Evolutionary conservation across 2,888 invertebrate species (phyloP), one percentile per base, ranked within the genome.

Genomic region (Microdon myrmicae): DNA sequence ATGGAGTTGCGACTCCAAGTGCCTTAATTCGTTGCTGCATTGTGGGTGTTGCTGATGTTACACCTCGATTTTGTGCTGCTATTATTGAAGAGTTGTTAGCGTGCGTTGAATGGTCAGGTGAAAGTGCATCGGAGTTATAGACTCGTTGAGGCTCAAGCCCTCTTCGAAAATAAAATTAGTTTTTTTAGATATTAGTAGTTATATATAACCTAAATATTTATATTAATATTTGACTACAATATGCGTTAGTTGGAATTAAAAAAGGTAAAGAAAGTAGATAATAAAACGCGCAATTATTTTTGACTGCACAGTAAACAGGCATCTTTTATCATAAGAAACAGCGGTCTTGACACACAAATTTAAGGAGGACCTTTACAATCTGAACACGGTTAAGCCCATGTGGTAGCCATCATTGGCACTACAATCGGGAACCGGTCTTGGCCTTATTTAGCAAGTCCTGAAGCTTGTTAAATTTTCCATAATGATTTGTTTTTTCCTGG

Each of bases 21-120:
- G 92, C 91, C 80, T 93, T 92, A 74, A 94, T 91, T 74, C 94
- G 84, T 81, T 93, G 93, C 79, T 92, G 92, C 89, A 92, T 91
- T 39, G 92, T 93, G 49, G 92, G 92, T 73, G 92, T 91, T 47
- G 80, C 78, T 48, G 72, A 84, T 77, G 68, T 83, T 68, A 73
- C 78, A 77, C 70, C 84, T 80, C 70, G 84, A 81, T 72, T 83
- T 82, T 71, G 83, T 81, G 78, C 82, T 81, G 68, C 72, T 80
- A 28, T 81, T 72, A 55, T 71, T 49, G 70, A 71, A 68, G 72
- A 74, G 64, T 73, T 73, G 49, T 70, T 68, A 17, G 72, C 69
- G 67, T 72, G 75, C 32, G 81, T 77, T 80, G 84, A 75, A 82
- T 85, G 79, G 70, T 84, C 85, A 12, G 86, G 86, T 54, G 85